Percentiles rank a stretch among this genome's conserved stretches.
phyloP scores from a whole-genome alignment of 2,888 invertebrate species.

The Platerodrilus igneus region DNA sequence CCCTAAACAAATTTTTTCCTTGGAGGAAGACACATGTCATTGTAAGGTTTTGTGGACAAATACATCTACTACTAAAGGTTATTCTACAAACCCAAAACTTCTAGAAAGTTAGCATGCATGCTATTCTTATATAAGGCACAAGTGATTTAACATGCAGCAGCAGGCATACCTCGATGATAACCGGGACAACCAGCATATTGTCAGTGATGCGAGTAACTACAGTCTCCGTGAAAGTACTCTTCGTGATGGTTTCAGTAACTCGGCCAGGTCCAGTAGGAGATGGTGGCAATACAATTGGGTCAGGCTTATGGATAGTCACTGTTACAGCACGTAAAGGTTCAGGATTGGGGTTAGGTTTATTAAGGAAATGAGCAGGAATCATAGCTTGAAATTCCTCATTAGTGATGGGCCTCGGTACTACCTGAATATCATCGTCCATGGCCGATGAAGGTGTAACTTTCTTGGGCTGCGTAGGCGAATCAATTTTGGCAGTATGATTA shows the following conservation, averaged over 20 bases:
- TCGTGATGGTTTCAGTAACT: conserved; percentile 92
- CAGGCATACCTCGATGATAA: conserved; percentile 81
- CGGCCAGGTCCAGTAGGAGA: conserved; percentile 78
- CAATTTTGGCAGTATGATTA: conserved; percentile 44
- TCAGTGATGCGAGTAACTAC: conserved; percentile 91
- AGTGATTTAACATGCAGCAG: no score
- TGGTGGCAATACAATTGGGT: conserved; percentile 70
- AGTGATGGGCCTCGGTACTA: conserved; percentile 76
- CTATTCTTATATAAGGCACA: not conserved
- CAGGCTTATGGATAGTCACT: conserved; percentile 78
- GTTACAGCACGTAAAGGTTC: conserved; percentile 56
- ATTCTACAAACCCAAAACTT: conserved; percentile 6
- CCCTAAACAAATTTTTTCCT: no score
- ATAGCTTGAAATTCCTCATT: conserved; percentile 93
- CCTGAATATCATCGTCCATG: conserved; percentile 50
- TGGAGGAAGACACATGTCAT: no score
- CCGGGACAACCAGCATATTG: conserved; percentile 79
- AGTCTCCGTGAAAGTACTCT: conserved; percentile 92
- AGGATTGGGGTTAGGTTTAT: conserved; percentile 36
- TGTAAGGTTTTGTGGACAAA: no score
- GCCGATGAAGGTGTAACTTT: conserved; percentile 53
- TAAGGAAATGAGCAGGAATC: conserved; percentile 86
- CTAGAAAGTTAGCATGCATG: conserved; percentile 5
- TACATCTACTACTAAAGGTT: no score
- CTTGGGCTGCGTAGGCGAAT: conserved; percentile 18